phyloP scores from a whole-genome alignment of 2,113 vertebrate genomes.

The Solea senegalensis region DNA sequence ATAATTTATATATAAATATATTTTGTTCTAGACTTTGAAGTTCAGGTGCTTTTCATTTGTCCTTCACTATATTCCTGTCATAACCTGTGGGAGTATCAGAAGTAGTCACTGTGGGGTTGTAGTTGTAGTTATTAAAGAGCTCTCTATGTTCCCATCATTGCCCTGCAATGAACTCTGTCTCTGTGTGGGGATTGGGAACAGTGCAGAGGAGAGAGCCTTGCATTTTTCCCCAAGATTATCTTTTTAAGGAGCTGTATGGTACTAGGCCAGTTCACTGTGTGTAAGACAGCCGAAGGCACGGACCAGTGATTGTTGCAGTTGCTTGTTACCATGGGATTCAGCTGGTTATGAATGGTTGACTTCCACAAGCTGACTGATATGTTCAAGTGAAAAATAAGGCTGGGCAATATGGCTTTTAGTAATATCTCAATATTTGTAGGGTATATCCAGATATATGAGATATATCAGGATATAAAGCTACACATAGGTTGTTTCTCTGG shows the following conservation, averaged over 20 bases:
- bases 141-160: conserved; percentile 15
- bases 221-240: conserved; percentile 60
- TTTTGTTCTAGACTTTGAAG: background rate
- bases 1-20: too few relatives aligned
- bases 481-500: too few relatives aligned
- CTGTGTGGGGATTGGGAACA: conserved; percentile 12
- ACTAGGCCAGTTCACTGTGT: conserved; percentile 13
- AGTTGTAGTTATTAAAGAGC: conserved; percentile 3
- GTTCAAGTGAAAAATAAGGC: background rate
- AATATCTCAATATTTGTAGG: too few relatives aligned
- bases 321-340: conserved; percentile 36
- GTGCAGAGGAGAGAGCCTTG: conserved; percentile 35
- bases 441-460: too few relatives aligned
- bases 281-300: background rate
- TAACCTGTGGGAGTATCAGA: conserved; percentile 1
- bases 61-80: background rate
- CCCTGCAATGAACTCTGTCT: conserved; percentile 28
- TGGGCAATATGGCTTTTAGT: too few relatives aligned
- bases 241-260: conserved; percentile 25
- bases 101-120: conserved; percentile 11
- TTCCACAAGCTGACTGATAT: background rate
- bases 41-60: background rate
- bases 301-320: conserved; percentile 12
- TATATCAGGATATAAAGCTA: too few relatives aligned
- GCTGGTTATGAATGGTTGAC: conserved; percentile 24